Evolutionary conservation across 2,797 vertebrate species (phyloP), one percentile per base, ranked within the genome.

Genomic region (Calcarius lapponicus): DNA sequence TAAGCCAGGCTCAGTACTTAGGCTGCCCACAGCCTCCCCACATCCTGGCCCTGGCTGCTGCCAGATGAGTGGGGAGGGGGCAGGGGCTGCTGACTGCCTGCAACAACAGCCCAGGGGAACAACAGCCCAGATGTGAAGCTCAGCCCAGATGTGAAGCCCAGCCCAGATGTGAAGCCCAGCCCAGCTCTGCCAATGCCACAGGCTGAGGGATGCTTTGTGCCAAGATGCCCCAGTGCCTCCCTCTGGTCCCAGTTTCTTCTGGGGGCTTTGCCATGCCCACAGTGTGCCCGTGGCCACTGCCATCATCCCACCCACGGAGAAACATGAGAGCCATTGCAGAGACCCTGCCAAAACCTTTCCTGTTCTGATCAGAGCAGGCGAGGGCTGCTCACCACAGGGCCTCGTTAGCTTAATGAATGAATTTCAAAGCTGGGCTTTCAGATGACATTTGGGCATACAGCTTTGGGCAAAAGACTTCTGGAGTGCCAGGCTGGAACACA

Each of bases 331-430:
- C 70, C 85, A 58, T 29, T 7, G 2, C 78, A 51, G 0, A 67
- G 74, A 85, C 42, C 51, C 64, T 61, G 56, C 72, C 22, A 6
- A 47, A 88, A 51, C 72, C 38, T 64, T 78, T 90, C 54, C 38
- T 16, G 4, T 51, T 65, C 40, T 0, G 6, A 43, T 19, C 3
- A 0, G 21, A 0, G 0, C 40, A 64, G 71, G 47, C 1, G 1
- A 36, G n/a, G 84, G n/a, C 85, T 94, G 79, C 84, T 90, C 69
- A 69, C 54, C 10, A 2, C 79, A 45, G 58, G 40, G 50, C 66
- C 80, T 88, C 17, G 1, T 91, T 89, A 75, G 67, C 42, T 67
- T 82, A 92, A 93, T 66, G 67, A 82, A 58, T 50, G 32, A 73
- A 58, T 85, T 57, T 82, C 86, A 71, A 36, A 84, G 66, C 60